phyloP scores from a whole-genome alignment of 2,888 invertebrate genomes.

The Agrilus biguttatus region DNA sequence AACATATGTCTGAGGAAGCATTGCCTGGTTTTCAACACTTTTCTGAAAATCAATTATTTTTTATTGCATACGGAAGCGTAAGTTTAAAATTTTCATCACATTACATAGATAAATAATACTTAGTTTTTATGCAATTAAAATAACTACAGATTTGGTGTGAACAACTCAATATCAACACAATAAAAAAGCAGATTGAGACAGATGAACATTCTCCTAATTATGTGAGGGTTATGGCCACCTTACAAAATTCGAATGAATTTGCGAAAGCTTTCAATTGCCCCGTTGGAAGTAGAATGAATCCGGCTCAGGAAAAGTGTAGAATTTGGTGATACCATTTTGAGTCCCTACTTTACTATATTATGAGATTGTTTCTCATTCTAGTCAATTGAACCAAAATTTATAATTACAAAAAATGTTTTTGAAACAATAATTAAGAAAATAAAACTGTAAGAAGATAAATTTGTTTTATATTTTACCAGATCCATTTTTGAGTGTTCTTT shows the following conservation, averaged over 20 bases:
- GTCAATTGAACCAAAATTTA: too few relatives aligned
- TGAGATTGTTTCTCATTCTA: too few relatives aligned
- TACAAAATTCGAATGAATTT: slow-evolving; percentile 62
- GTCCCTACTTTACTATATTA: too few relatives aligned
- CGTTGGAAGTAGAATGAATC: slow-evolving; percentile 39
- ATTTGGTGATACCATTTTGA: slow-evolving; percentile 31
- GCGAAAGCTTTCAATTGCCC: slow-evolving; percentile 46
- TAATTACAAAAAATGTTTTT: too few relatives aligned
- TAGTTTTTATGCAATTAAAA: neutral
- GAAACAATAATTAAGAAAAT: too few relatives aligned
- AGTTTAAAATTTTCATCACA: slow-evolving; percentile 19
- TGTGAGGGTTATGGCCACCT: slow-evolving; percentile 50
- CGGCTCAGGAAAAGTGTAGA: slow-evolving; percentile 32
- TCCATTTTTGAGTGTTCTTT: too few relatives aligned
- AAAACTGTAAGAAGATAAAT: too few relatives aligned
- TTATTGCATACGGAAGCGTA: slow-evolving; percentile 69
- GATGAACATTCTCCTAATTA: slow-evolving; percentile 64
- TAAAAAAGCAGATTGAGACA: slow-evolving; percentile 43
- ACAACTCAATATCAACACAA: slow-evolving; percentile 46
- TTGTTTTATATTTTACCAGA: too few relatives aligned
- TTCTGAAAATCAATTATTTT: slow-evolving; percentile 61
- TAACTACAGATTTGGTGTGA: slow-evolving; percentile 69
- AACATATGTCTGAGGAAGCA: slow-evolving; percentile 43
- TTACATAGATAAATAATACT: neutral
- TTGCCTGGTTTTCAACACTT: slow-evolving; percentile 62